Evolutionary conservation across 2,888 invertebrate genomes (phyloP).

Genomic region (Salticus scenicus): DNA sequence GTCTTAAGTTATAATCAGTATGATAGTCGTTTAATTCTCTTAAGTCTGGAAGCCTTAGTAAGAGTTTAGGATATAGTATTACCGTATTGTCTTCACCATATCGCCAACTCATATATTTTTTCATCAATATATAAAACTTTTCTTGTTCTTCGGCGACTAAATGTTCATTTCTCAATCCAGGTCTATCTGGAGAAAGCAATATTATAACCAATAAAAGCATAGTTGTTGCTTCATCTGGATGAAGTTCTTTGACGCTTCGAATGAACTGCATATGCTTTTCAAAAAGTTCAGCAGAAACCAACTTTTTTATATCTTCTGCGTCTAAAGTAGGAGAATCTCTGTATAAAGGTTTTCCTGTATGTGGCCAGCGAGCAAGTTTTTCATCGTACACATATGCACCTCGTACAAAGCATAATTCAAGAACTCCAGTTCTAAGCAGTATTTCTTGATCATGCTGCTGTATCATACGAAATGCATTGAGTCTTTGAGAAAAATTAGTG

Average conservation of each 20-base stretch:
- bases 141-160: slow-evolving; percentile 76
- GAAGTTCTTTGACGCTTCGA: slow-evolving; percentile 75
- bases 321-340: slow-evolving; percentile 73
- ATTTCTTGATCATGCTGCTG: slow-evolving; percentile 73
- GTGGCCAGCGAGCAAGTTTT: slow-evolving; percentile 73
- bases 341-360: slow-evolving; percentile 70
- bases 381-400: slow-evolving; percentile 77
- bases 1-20: slow-evolving; percentile 73
- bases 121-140: slow-evolving; percentile 73
- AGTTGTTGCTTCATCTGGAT: slow-evolving; percentile 76
- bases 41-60: slow-evolving; percentile 76
- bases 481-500: slow-evolving; percentile 73
- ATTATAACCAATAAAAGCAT: slow-evolving; percentile 77
- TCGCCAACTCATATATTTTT: slow-evolving; percentile 75
- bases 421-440: slow-evolving; percentile 75
- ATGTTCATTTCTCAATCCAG: slow-evolving; percentile 74
- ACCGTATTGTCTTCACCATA: slow-evolving; percentile 74
- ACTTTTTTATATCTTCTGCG: slow-evolving; percentile 73
- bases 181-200: slow-evolving; percentile 76
- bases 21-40: slow-evolving; percentile 75
- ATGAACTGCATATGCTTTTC: slow-evolving; percentile 77
- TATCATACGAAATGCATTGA: slow-evolving; percentile 73
- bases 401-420: slow-evolving; percentile 77
- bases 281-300: slow-evolving; percentile 75
- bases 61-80: slow-evolving; percentile 75